Conservation (phyloP, 2,888 invertebrate species). For the Iphiclides podalirius region DNA sequence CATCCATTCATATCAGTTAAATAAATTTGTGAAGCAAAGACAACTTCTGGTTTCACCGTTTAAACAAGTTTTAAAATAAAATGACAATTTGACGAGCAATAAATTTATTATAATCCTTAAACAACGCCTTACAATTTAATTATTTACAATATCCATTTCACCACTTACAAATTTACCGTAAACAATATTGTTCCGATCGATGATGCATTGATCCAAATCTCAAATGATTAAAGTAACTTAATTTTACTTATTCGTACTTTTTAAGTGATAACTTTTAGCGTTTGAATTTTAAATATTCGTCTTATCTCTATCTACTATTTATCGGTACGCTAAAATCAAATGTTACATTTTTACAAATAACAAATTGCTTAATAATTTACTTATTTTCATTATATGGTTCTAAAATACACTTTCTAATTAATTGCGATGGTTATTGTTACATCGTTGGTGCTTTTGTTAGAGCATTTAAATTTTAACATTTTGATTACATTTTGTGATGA, state of each 20-base stretch:
- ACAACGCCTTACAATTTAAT: slow-evolving; percentile 47
- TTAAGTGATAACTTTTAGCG: slow-evolving; percentile 17
- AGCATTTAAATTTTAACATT: no score
- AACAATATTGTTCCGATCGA: slow-evolving; percentile 16
- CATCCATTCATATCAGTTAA: no score
- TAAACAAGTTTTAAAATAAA: no score
- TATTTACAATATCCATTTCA: slow-evolving; percentile 62
- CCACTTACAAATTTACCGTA: slow-evolving; percentile 28
- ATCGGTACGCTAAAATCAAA: neutral
- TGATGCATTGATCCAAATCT: slow-evolving; percentile 8
- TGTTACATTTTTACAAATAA: neutral
- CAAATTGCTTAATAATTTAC: neutral
- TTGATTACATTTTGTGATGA: no score
- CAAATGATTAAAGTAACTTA: slow-evolving; percentile 6
- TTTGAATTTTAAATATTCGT: slow-evolving; percentile 13
- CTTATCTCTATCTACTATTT: slow-evolving; percentile 6
- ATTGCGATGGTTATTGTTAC: no score
- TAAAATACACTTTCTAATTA: no score
- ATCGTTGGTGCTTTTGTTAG: no score
- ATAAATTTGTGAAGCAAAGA: no score
- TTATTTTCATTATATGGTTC: no score
- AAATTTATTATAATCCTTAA: slow-evolving; percentile 64
- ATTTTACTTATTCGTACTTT: slow-evolving; percentile 14
- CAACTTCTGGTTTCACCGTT: no score
- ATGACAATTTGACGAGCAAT: slow-evolving; percentile 52